Base-by-base conservation (phyloP, 2,888 invertebrate species). In the Linyphia triangularis region DNA sequence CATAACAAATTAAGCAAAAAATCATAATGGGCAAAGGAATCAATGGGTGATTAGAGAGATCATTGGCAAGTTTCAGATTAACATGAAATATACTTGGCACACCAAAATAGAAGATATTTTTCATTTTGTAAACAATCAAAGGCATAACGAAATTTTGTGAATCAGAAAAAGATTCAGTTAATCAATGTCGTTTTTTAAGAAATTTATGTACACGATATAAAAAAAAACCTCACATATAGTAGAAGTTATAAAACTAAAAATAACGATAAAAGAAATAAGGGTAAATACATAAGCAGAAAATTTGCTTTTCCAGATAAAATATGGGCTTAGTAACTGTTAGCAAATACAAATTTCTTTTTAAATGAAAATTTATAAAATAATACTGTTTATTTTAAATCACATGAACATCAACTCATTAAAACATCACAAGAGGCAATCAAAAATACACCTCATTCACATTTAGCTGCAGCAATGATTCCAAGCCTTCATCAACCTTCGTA, bases 1-100 rank as follows among this genome's bases (percentile, higher is more conserved):
- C 37, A 28, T 33, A 77, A 51, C 37, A 33, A 59, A 59, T 73
- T 30, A 57, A 59, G 10, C 67, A 59, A 73, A 73, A 40, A 16
- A 30, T 16, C 16, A 40, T 16, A 40, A 40, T 43, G 30, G 30
- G 26, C 30, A 16, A 26, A 65, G 22, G 9, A 19, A 28, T 7
- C 28, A 65, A 28, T 65, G 16, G n/a, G n/a, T 65, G n/a, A n/a
- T n/a, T n/a, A n/a, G n/a, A n/a, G n/a, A n/a, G n/a, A n/a, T n/a
- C n/a, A n/a, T n/a, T n/a, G n/a, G n/a, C n/a, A n/a, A n/a, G n/a
- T n/a, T n/a, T n/a, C n/a, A n/a, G n/a, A n/a, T n/a, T n/a, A n/a
- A n/a, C n/a, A n/a, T n/a, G n/a, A n/a, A n/a, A n/a, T n/a, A n/a
- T n/a, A n/a, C n/a, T n/a, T n/a, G n/a, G n/a, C n/a, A n/a, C n/a